A percentile compares a stretch with the other conserved stretches of the same genome.
These are phyloP conservation scores for Axinella damicornis DNA, from an alignment of 37 sponge, comb jelly and placozoan genomes.

Conservation along the genomic window DNA sequence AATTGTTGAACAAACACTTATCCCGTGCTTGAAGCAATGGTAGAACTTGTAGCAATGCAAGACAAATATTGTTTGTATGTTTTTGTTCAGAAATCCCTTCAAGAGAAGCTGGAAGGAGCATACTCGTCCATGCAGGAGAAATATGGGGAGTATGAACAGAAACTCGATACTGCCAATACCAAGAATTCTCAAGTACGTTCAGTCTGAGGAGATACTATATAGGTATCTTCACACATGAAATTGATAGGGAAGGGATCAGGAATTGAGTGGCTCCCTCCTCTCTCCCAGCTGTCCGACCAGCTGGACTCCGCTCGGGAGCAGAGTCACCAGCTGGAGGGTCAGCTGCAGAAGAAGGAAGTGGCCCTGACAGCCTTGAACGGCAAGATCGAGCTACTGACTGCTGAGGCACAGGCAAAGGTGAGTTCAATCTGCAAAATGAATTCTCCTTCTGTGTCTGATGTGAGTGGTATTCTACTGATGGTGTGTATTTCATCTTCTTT, in stretches of 20 bases:
- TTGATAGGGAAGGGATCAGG: too few relatives aligned
- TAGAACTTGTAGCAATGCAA: too few relatives aligned
- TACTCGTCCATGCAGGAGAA: conserved; percentile 19
- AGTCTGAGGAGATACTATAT: too few relatives aligned
- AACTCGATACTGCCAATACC: conserved; percentile 34
- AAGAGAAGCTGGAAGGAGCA: conserved; percentile 49
- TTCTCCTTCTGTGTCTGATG: too few relatives aligned
- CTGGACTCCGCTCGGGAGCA: conserved; percentile 32
- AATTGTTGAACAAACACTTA: too few relatives aligned
- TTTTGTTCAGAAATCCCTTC: conserved; percentile 39
- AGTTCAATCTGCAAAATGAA: too few relatives aligned
- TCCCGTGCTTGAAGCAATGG: too few relatives aligned
- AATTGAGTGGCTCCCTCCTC: too few relatives aligned
- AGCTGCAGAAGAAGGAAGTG: conserved; percentile 46
- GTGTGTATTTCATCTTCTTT: too few relatives aligned
- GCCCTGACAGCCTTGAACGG: conserved; percentile 21
- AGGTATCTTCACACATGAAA: too few relatives aligned
- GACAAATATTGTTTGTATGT: too few relatives aligned
- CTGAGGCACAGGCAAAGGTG: conserved; percentile 50
- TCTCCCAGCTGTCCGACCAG: conserved; percentile 25
- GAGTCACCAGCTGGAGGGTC: conserved; percentile 26
- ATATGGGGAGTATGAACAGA: conserved; percentile 31
- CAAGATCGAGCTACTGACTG: conserved; percentile 47
- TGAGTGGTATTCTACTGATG: too few relatives aligned
- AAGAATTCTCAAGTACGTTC: conserved; percentile 20